These are phyloP conservation scores for Lindbergichthys nudifrons DNA, from an alignment of 2,797 vertebrate species.

Conservation along the genomic window DNA sequence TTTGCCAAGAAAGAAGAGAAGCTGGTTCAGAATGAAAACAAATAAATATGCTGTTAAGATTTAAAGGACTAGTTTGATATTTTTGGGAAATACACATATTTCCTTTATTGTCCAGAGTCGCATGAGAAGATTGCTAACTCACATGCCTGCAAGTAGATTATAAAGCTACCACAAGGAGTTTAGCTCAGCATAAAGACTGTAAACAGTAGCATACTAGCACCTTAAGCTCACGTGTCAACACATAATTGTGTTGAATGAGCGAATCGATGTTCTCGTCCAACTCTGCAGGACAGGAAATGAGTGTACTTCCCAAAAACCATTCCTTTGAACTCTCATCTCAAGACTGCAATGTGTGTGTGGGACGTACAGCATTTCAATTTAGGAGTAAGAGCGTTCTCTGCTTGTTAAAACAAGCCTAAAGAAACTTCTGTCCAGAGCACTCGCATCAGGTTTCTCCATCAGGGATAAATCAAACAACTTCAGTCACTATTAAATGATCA, in stretches of 20 bases:
- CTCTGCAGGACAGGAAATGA: conserved; percentile 6
- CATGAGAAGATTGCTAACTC: background rate
- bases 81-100: conserved; percentile 1
- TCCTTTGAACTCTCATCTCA: background rate
- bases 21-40: background rate
- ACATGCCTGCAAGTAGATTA: background rate
- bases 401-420: conserved; percentile 68
- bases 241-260: background rate
- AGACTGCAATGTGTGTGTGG: conserved; percentile 1
- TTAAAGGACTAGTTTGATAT: background rate
- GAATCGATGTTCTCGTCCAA: background rate
- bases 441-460: conserved; percentile 1
- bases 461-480: background rate
- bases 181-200: background rate
- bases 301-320: background rate
- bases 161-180: background rate
- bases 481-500: conserved; percentile 6
- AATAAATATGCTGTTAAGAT: background rate
- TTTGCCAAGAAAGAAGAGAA: conserved; percentile 27
- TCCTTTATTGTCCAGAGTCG: background rate
- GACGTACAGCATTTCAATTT: background rate
- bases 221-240: background rate
- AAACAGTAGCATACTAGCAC: background rate
- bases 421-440: conserved; percentile 27
- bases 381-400: background rate